These are phyloP conservation scores for Poecile montanus DNA, from an alignment of 2,797 vertebrate genomes.

Conservation along the genomic window DNA sequence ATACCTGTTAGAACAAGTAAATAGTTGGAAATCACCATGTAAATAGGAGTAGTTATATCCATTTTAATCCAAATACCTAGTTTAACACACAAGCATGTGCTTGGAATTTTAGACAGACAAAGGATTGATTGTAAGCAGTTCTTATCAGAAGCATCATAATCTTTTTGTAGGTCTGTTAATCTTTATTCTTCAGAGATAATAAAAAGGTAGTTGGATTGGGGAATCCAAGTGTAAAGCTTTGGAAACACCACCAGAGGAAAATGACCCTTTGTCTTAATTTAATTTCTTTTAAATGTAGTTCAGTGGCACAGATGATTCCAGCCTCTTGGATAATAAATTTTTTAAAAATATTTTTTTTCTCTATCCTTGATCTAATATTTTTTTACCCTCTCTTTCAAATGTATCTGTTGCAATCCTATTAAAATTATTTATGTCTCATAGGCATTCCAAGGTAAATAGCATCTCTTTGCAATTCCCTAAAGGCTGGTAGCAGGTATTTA, in stretches of 20 bases:
- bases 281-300: not conserved
- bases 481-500: not conserved
- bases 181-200: not conserved
- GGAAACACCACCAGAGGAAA: not conserved
- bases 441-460: not conserved
- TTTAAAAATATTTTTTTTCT: fast-evolving
- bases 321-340: not conserved
- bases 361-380: not conserved
- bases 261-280: not conserved
- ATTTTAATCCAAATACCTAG: not conserved
- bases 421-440: not conserved
- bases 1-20: not conserved
- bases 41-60: not conserved
- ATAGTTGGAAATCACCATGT: not conserved
- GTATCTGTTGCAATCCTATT: not conserved
- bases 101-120: not conserved
- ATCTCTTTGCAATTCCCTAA: not conserved
- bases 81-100: not conserved
- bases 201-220: not conserved
- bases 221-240: not conserved
- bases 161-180: not conserved
- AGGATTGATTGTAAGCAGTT: not conserved
- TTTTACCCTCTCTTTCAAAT: not conserved
- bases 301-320: not conserved
- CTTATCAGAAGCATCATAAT: not conserved